Evolutionary conservation across 2,797 vertebrate genomes (phyloP).

Genomic region (Danio jaintianensis): DNA sequence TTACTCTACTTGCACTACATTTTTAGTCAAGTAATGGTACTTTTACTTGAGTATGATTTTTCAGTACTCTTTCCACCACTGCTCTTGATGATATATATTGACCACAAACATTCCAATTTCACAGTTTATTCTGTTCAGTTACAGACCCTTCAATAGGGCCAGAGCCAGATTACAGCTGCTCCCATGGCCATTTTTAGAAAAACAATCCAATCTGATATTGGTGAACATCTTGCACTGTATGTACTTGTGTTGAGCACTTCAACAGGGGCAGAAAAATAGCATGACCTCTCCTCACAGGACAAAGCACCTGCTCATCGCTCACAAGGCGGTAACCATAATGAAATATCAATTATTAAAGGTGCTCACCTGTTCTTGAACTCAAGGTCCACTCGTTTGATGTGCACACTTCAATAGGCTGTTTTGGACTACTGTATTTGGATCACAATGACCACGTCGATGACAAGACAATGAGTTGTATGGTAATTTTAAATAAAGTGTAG

Average conservation of each 20-base stretch:
- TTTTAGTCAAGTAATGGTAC: too few relatives aligned
- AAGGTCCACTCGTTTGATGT: slow-evolving; percentile 50
- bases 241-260: background rate
- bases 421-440: slow-evolving; percentile 36
- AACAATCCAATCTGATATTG: background rate
- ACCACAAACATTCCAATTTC: background rate
- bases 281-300: slow-evolving; percentile 15
- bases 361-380: slow-evolving; percentile 42
- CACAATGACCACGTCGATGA: slow-evolving; percentile 29
- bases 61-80: too few relatives aligned
- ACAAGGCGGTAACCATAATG: slow-evolving; percentile 40
- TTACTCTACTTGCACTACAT: too few relatives aligned
- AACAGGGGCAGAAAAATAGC: slow-evolving; percentile 34
- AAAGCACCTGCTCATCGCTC: slow-evolving; percentile 8
- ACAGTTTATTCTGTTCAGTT: background rate
- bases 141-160: background rate
- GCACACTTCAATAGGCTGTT: slow-evolving; percentile 33
- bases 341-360: slow-evolving; percentile 37
- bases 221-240: background rate
- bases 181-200: background rate
- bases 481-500: slow-evolving; percentile 52
- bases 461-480: slow-evolving; percentile 47
- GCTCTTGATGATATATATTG: background rate
- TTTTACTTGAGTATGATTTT: too few relatives aligned
- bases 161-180: background rate